These are phyloP conservation scores for Hemiscyllium ocellatum DNA, from an alignment of 2,113 vertebrate species.

Conservation along the genomic window DNA sequence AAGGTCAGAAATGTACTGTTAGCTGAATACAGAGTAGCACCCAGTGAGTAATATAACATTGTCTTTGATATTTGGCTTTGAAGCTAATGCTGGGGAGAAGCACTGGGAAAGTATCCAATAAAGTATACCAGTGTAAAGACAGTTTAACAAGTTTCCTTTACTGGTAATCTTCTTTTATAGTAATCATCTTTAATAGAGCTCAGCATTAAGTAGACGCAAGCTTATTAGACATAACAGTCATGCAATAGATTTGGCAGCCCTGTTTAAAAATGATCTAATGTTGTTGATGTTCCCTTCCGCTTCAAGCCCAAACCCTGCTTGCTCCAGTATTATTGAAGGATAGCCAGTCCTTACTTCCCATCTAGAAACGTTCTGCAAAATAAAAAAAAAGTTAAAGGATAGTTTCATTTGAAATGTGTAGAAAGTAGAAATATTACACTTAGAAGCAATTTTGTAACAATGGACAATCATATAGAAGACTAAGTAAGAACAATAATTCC, in stretches of 20 bases:
- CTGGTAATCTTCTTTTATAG: not conserved
- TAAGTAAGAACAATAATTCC: not conserved
- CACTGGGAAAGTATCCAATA: not conserved
- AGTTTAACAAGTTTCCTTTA: not conserved
- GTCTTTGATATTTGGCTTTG: not conserved
- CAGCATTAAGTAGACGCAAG: not conserved
- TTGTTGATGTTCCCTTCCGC: not conserved
- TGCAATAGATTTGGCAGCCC: not conserved
- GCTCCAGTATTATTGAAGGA: not conserved
- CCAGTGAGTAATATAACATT: not conserved
- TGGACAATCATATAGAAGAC: not conserved
- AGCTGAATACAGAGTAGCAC: not conserved
- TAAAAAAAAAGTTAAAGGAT: not conserved
- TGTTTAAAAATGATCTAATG: not conserved
- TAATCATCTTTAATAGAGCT: not conserved
- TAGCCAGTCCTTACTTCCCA: not conserved
- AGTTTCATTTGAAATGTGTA: not conserved
- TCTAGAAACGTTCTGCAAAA: not conserved
- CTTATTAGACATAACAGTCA: not conserved
- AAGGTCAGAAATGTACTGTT: no score
- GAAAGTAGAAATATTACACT: not conserved
- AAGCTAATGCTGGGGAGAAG: no score
- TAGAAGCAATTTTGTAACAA: not conserved
- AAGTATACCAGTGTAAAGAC: not conserved
- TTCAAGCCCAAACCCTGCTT: no score